Base-by-base conservation (phyloP, 2,797 vertebrate genomes). In the Oophaga sylvatica region DNA sequence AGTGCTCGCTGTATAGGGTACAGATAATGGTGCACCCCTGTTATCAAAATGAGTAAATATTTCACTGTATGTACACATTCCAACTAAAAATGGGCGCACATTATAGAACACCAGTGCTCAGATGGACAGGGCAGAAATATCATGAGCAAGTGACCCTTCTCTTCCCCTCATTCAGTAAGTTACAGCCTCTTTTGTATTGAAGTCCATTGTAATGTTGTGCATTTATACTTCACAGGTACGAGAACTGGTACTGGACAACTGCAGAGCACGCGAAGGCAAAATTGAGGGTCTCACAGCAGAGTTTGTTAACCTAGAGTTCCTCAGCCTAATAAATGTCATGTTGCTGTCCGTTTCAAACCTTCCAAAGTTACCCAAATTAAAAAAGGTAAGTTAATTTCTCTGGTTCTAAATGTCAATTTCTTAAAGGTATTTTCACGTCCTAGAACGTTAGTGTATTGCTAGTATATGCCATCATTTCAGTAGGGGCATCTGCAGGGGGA, bases 231-330 rank as follows among this genome's bases (percentile, higher is more conserved):
- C 90, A 68, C 83, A 98, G 97, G 96, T 98, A 93, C 95, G 94
- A 94, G 97, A 97, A 94, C 96, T 98, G 84, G 96, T 97, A 90
- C 95, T 98, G 76, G 97, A 98, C 93, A 97, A 97, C 91, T 97
- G 97, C 94, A 96, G 96, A 92, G 96, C 97, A 86, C 92, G 94
- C 90, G 95, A 97, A 93, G 97, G 97, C 90, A 97, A 98, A 95
- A 97, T 97, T 15, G 96, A 97, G 93, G 97, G 97, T 81, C 94
- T 98, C 91, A 97, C 97, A 87, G 95, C 93, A 90, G 97, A 97
- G 90, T 98, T 97, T 93, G 94, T 96, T 91, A 97, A 97, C 93
- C 94, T 98, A 93, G 97, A 97, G 93, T 97, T 97, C 92, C 97
- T 98, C 94, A 98, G 97, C 95, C 95, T 97, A 95, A 97, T 98